Conservation (phyloP, 2,888 invertebrate genomes). For the Tachina grossa region DNA sequence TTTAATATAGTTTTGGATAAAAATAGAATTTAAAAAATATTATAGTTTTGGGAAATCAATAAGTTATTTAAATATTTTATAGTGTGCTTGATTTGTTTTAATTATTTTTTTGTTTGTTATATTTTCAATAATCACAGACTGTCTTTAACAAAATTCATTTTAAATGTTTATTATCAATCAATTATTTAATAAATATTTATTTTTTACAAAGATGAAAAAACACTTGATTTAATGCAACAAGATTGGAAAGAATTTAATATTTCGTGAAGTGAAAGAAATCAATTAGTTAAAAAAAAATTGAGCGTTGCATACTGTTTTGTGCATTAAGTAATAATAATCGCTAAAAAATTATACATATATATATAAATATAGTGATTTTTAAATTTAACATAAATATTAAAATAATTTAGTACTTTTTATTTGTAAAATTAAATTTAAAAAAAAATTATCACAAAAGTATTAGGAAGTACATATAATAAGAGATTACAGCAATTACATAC, state of each 20-base stretch:
- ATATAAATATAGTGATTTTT: slow-evolving; percentile 26
- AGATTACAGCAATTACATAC: neutral
- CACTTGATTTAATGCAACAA: slow-evolving; percentile 31
- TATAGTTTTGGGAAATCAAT: slow-evolving; percentile 51
- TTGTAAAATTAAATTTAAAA: slow-evolving; percentile 42
- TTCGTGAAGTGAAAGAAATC: neutral
- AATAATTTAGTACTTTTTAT: slow-evolving; percentile 22
- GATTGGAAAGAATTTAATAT: slow-evolving; percentile 6
- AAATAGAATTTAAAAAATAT: slow-evolving; percentile 23
- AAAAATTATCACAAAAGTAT: slow-evolving; percentile 68
- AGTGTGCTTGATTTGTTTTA: slow-evolving; percentile 66
- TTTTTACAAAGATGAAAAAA: slow-evolving; percentile 25
- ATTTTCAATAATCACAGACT: slow-evolving; percentile 71
- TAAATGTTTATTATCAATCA: slow-evolving; percentile 70
- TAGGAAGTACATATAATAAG: slow-evolving; percentile 56
- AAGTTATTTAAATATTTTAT: slow-evolving; percentile 48
- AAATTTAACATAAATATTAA: slow-evolving; percentile 16
- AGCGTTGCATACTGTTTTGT: slow-evolving; percentile 59
- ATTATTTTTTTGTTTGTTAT: slow-evolving; percentile 49
- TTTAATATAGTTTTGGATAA: slow-evolving; percentile 19
- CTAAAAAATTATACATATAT: slow-evolving; percentile 19
- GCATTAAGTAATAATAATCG: slow-evolving; percentile 50
- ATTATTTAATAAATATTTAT: slow-evolving; percentile 61
- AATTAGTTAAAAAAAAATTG: slow-evolving; percentile 39
- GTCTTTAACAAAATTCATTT: slow-evolving; percentile 71